A percentile compares a stretch with the other conserved stretches of the same genome.
phyloP scores from a whole-genome alignment of 2,888 invertebrate species.

The Morpho achilles region DNA sequence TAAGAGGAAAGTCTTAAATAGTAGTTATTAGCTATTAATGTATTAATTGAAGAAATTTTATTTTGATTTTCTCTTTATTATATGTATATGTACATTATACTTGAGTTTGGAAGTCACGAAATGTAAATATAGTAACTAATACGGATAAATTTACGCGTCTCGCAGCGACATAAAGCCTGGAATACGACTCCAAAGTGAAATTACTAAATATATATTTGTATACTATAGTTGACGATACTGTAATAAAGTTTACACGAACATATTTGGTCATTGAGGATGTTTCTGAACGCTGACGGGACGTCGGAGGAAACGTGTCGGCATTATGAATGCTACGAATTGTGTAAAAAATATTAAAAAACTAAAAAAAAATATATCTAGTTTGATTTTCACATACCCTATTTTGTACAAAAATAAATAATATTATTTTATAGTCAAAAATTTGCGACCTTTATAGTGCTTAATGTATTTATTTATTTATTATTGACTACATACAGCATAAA shows the following conservation, averaged over 20 bases:
- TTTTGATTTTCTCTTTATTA: conserved; percentile 77
- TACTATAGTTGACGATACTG: conserved; percentile 31
- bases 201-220: conserved; percentile 65
- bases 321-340: conserved; percentile 81
- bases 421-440: no score
- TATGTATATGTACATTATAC: conserved; percentile 75
- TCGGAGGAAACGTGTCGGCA: conserved; percentile 68
- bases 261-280: conserved; percentile 23
- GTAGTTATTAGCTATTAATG: conserved; percentile 76
- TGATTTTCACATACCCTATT: conserved; percentile 39
- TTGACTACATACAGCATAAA: no score
- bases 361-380: conserved; percentile 60
- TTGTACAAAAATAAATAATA: no score
- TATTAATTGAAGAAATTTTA: conserved; percentile 76
- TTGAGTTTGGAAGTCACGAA: conserved; percentile 71
- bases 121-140: conserved; percentile 74
- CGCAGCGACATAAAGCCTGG: conserved; percentile 53
- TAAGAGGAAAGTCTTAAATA: conserved; percentile 76
- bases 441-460: no score
- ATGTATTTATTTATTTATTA: no score
- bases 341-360: conserved; percentile 80
- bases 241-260: conserved; percentile 32
- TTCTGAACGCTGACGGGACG: conserved; percentile 59
- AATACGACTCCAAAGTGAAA: conserved; percentile 32
- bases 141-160: conserved; percentile 49